Conservation (phyloP, 2,797 vertebrate genomes). For the Linurgus olivaceus region DNA sequence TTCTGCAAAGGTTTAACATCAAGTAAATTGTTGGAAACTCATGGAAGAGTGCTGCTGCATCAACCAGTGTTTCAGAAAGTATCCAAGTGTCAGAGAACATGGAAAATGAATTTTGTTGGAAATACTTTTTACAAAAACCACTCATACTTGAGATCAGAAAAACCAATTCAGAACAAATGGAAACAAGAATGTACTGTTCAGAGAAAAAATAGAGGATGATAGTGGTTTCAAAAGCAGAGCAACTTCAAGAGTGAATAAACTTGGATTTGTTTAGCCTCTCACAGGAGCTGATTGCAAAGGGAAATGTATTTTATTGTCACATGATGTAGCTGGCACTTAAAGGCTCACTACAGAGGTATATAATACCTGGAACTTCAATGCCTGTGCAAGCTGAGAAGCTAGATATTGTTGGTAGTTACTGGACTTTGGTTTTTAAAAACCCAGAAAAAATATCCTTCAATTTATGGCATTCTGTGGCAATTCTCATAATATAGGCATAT, state of each 20-base stretch:
- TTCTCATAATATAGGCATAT: background rate
- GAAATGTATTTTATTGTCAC: background rate
- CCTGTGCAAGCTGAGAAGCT: background rate
- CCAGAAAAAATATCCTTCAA: background rate
- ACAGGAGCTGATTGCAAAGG: background rate
- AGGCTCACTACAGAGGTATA: background rate
- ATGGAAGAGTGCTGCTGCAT: background rate
- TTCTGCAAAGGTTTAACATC: background rate
- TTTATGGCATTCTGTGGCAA: background rate
- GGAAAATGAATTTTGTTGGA: background rate
- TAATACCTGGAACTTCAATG: background rate
- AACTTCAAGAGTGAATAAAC: background rate
- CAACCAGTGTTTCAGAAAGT: background rate
- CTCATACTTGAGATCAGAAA: background rate
- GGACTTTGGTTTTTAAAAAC: background rate
- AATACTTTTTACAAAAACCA: background rate
- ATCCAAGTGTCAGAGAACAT: background rate
- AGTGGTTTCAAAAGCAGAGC: background rate
- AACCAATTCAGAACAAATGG: background rate
- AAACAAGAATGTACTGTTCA: background rate
- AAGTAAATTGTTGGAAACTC: background rate
- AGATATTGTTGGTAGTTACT: background rate
- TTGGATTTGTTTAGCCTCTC: background rate
- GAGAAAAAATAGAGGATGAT: background rate
- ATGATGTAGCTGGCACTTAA: background rate